Conservation (phyloP, 2,888 invertebrate species). For the Caenorhabditis sulstoni region DNA sequence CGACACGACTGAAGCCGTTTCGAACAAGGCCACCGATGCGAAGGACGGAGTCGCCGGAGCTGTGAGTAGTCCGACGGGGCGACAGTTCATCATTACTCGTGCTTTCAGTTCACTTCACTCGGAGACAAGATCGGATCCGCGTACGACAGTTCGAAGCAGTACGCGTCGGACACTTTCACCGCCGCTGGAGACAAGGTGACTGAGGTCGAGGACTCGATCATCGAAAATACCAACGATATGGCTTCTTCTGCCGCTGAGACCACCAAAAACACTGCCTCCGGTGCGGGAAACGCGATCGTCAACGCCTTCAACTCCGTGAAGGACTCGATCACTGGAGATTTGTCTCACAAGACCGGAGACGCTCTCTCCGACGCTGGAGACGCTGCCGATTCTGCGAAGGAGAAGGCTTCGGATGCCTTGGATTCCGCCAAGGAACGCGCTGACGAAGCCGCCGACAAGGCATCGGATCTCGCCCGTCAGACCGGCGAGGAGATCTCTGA, state of each 20-base stretch:
- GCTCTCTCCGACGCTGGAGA: slow-evolving; percentile 12
- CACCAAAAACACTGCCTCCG: slow-evolving; percentile 27
- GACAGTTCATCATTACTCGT: not conserved
- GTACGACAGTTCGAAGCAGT: slow-evolving; percentile 44
- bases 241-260: not conserved
- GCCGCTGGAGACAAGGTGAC: slow-evolving; percentile 33
- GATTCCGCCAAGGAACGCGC: not conserved
- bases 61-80: slow-evolving; percentile 14
- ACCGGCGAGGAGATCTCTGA: not conserved
- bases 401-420: not conserved
- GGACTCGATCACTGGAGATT: slow-evolving; percentile 24
- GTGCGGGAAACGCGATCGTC: slow-evolving; percentile 3
- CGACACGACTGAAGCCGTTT: slow-evolving; percentile 1
- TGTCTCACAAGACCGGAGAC: slow-evolving; percentile 25
- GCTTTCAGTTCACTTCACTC: slow-evolving; percentile 38
- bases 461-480: not conserved
- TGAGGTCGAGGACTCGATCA: slow-evolving; percentile 20
- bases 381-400: slow-evolving; percentile 12
- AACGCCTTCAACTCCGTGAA: slow-evolving; percentile 19
- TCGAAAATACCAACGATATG: slow-evolving; percentile 6
- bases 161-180: slow-evolving; percentile 22
- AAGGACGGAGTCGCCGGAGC: slow-evolving; percentile 52
- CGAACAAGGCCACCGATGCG: slow-evolving; percentile 22
- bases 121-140: slow-evolving; percentile 48
- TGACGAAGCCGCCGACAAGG: slow-evolving; percentile 18